phyloP scores from a whole-genome alignment of 2,888 invertebrate species.

The Clusia tigrina region DNA sequence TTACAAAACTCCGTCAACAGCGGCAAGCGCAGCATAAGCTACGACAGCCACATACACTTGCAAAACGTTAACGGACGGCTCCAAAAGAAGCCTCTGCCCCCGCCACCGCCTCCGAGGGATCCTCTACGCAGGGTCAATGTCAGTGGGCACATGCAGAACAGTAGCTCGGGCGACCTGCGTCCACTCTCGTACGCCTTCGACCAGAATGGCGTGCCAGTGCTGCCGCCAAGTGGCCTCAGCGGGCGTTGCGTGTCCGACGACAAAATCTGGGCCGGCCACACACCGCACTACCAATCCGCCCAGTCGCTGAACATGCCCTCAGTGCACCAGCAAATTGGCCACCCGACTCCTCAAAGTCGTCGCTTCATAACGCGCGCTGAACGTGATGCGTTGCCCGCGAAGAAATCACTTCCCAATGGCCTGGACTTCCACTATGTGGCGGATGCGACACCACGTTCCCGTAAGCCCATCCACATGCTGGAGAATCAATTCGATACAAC shows the following conservation, averaged over 20 bases:
- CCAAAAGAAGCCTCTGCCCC: constrained; percentile 68
- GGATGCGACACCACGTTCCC: constrained; percentile 76
- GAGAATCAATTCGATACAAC: constrained; percentile 45
- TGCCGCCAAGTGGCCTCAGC: constrained; percentile 39
- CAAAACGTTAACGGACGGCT: constrained; percentile 50
- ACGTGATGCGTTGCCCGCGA: constrained; percentile 53
- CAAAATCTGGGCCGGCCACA: constrained; percentile 60
- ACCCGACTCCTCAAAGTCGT: constrained; percentile 39
- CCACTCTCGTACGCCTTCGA: constrained; percentile 69
- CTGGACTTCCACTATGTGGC: constrained; percentile 73
- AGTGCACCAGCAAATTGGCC: constrained; percentile 28
- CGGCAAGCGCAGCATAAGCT: constrained; percentile 62
- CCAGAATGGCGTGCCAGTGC: constrained; percentile 40
- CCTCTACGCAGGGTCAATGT: constrained; percentile 70
- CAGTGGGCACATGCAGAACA: constrained; percentile 44
- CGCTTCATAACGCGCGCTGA: constrained; percentile 59
- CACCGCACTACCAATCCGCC: constrained; percentile 59
- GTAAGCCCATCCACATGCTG: constrained; percentile 76
- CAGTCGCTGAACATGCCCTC: constrained; percentile 51
- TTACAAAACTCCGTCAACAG: constrained; percentile 56
- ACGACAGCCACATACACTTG: constrained; percentile 61
- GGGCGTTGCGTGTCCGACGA: constrained; percentile 64
- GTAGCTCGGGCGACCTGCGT: constrained; percentile 60
- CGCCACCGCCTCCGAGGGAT: constrained; percentile 82
- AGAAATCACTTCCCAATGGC: constrained; percentile 58